Evolutionary conservation across 2,113 vertebrate species (phyloP).

Genomic region (Glaucidium brasilianum): DNA sequence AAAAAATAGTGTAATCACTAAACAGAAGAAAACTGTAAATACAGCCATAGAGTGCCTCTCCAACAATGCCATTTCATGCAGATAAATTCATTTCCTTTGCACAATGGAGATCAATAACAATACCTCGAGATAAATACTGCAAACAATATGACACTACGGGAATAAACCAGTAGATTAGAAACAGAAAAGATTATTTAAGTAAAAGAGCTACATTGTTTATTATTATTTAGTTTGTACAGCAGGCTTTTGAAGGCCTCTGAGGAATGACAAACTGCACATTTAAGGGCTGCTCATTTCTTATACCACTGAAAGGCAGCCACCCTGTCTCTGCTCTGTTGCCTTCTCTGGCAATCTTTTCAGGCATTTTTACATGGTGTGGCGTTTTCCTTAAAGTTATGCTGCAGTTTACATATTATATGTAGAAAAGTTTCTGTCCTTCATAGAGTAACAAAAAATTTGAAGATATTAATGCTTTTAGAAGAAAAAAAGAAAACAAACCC

Average conservation of each 20-base stretch:
- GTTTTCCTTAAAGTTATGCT: not conserved
- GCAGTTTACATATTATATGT: not conserved
- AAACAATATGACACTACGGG: not conserved
- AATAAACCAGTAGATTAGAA: constrained; percentile 3
- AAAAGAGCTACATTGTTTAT: not conserved
- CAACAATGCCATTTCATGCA: not conserved
- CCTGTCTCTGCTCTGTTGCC: not conserved
- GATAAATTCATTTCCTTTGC: not conserved
- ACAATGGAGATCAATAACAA: not conserved
- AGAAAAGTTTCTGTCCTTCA: not conserved
- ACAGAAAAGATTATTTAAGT: constrained; percentile 20
- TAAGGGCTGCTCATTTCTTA: not conserved
- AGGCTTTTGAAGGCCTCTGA: not conserved
- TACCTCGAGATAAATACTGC: not conserved
- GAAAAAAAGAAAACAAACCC: not conserved
- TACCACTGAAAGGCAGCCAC: not conserved
- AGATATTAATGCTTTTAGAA: not conserved
- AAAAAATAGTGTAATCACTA: not conserved
- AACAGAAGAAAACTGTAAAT: constrained; percentile 21
- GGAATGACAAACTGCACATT: not conserved
- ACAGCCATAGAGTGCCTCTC: not conserved
- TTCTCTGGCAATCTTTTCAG: not conserved
- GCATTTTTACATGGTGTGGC: not conserved
- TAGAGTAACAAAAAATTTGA: not conserved
- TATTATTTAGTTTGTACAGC: not conserved